A percentile compares a stretch with the other conserved stretches of the same genome.
Conservation (phyloP, 2,888 invertebrate species). For the Trissoscelio sp. region DNA sequence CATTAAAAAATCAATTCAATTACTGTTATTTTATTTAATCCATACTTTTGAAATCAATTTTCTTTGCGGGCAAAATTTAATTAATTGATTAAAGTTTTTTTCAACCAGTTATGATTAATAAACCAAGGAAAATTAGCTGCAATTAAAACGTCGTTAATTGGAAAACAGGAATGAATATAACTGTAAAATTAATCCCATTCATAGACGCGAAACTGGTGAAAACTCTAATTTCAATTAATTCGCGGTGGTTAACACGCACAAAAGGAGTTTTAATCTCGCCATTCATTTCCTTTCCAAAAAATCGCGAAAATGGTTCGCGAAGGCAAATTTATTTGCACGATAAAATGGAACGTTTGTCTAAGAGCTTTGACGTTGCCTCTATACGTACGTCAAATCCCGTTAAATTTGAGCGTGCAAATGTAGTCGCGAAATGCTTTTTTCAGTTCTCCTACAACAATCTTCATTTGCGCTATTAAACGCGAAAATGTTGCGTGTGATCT, state of each 20-base stretch:
- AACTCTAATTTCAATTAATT: background rate
- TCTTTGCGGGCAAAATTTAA: too few species aligned
- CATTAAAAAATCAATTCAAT: too few species aligned
- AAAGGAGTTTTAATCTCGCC: conserved; percentile 10
- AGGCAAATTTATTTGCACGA: conserved; percentile 11
- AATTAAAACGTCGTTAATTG: too few species aligned
- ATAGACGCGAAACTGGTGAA: background rate
- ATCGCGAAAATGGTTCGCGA: conserved; percentile 7
- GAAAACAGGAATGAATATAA: background rate
- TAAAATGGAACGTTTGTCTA: conserved; percentile 34
- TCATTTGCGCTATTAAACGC: conserved; percentile 15
- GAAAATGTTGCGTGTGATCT: conserved; percentile 66
- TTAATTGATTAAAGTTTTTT: too few species aligned
- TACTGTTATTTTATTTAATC: too few species aligned
- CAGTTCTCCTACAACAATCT: background rate
- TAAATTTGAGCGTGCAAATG: background rate
- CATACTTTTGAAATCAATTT: too few species aligned
- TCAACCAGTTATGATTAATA: too few species aligned
- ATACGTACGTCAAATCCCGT: background rate
- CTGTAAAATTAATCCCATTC: background rate
- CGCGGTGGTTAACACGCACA: background rate
- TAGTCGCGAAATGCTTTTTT: background rate
- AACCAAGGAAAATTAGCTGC: too few species aligned
- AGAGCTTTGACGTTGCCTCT: conserved; percentile 10
- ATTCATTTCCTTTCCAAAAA: background rate